Conservation (phyloP, 2,797 vertebrate species). For the Gila robusta region DNA sequence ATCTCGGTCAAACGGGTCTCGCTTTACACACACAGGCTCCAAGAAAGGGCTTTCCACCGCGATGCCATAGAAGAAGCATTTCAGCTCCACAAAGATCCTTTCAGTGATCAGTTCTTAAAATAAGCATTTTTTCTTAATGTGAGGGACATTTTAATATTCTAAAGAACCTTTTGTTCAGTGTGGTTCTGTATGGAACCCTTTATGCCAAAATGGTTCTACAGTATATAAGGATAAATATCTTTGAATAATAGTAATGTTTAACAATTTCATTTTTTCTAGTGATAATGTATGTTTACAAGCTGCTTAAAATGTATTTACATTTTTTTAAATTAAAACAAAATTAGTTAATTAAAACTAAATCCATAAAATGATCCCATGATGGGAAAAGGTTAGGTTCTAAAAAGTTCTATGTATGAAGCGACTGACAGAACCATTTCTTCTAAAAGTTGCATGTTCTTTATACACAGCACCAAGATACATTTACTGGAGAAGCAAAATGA, state of each 20-base stretch:
- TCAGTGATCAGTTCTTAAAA: not conserved
- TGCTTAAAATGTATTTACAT: not conserved
- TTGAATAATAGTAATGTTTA: too few relatives aligned
- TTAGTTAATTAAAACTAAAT: not conserved
- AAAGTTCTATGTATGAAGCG: too few relatives aligned
- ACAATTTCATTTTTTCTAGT: not conserved
- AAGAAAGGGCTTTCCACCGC: not conserved
- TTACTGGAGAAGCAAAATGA: too few relatives aligned
- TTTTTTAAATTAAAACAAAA: not conserved
- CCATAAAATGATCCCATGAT: not conserved
- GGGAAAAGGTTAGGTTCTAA: not conserved
- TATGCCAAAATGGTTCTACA: not conserved
- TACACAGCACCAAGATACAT: too few relatives aligned
- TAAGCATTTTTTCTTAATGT: fast-evolving
- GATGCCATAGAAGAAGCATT: not conserved
- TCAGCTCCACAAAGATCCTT: not conserved
- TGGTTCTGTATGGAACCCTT: not conserved
- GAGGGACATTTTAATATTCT: not conserved
- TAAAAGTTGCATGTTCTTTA: too few relatives aligned
- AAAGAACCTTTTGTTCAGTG: not conserved
- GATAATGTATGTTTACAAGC: not conserved
- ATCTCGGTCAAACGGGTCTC: not conserved
- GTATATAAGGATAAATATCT: not conserved
- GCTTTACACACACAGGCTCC: not conserved
- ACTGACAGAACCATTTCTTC: too few relatives aligned